Conservation (phyloP, 2,888 invertebrate species). For the Yponomeuta malinellus region DNA sequence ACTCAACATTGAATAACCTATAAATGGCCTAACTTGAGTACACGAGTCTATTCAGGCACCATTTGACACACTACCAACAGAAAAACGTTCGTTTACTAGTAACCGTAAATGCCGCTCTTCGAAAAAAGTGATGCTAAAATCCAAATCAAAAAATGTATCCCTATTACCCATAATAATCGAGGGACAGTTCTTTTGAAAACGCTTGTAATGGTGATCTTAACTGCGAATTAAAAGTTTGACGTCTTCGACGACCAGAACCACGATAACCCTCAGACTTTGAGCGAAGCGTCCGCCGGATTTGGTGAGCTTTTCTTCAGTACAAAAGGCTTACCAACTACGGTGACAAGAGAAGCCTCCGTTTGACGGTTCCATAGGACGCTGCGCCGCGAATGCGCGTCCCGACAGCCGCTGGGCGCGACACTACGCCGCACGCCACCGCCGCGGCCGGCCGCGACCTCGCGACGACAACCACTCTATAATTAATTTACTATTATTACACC, state of each 20-base stretch:
- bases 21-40: neutral
- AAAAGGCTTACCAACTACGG: neutral
- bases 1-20: neutral
- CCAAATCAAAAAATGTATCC: neutral
- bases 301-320: neutral
- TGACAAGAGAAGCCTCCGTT: neutral
- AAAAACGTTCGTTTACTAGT: neutral
- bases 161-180: neutral
- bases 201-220: neutral
- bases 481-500: slow-evolving; percentile 69
- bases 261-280: neutral
- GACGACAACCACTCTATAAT: slow-evolving; percentile 59
- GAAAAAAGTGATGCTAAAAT: neutral
- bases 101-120: neutral
- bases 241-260: neutral
- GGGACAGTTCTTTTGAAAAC: neutral
- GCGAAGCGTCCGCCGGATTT: neutral
- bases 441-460: slow-evolving; percentile 51
- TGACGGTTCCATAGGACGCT: neutral
- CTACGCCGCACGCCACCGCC: slow-evolving; percentile 50
- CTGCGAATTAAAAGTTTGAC: neutral
- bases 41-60: slow-evolving; percentile 2
- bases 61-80: slow-evolving; percentile 3
- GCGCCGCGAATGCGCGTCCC: slow-evolving; percentile 1
- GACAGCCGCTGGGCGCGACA: slow-evolving; percentile 26